Base-by-base conservation (phyloP, 2,113 vertebrate species). In the Brevimyrus niger region DNA sequence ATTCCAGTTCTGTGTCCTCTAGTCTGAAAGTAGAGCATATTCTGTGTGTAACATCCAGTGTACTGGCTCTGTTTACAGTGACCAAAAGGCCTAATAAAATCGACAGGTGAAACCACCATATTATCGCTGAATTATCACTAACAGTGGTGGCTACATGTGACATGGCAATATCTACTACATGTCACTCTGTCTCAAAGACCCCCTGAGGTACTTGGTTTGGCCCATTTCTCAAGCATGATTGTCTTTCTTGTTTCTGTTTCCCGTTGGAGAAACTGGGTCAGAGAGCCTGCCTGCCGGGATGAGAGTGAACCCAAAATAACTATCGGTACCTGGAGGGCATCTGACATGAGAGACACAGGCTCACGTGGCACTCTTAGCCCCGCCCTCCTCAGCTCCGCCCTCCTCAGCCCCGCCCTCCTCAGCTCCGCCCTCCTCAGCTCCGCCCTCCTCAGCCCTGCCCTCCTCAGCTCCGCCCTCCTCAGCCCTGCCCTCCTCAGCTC, bases 291-390 rank as follows among this genome's bases (percentile, higher is more conserved):
- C 76, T 58, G 51, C 76, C 27, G 23, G 88, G 50, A 23, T 38
- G 31, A 42, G 51, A 51, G 7, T 13, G 80, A 1, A 61, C 50
- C 88, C 80, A 89, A 47, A 89, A 83, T 85, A 89, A 89, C 31
- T 35, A 11, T 47, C 89, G 69, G 61, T 73, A 86, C 87, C 90
- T 89, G 46, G 84, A 86, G 83, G 38, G 88, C 69, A 76, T 87
- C 5, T 87, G 85, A 58, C 35, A 88, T 84, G 87, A 47, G 50
- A 80, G 89, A 86, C 89, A 90, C 83, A 50, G 35, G 90, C 89
- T 90, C 38, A 19, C 35, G 8, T 0, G 4, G 6, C 5, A 0
- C 73, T 80, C 3, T 35, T 27, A 44, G 44, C 44, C 5, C 44
- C 4, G 44, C 44, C 44, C 44, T 44, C 4, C 38, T 11, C 7